Conservation (phyloP, 2,113 vertebrate genomes). For the Platysternon megacephalum region DNA sequence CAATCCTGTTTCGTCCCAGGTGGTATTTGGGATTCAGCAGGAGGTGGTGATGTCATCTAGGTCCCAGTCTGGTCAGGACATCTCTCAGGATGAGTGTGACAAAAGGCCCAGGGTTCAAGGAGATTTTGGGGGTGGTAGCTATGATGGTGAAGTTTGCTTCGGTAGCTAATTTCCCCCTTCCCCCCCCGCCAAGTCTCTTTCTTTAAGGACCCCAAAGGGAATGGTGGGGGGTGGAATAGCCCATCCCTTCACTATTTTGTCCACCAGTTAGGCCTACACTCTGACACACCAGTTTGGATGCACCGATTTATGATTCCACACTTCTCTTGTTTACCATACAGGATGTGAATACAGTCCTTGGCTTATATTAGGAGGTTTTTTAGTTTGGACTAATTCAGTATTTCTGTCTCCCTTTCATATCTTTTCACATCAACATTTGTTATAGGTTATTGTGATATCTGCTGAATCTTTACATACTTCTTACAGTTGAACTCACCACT, state of each 20-base stretch:
- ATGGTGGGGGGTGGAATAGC: not conserved
- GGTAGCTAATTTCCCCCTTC: too few species aligned
- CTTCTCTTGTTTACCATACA: not conserved
- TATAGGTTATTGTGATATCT: not conserved
- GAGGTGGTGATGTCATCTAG: not conserved
- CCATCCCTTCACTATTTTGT: not conserved
- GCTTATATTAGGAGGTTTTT: not conserved
- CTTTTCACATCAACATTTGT: not conserved
- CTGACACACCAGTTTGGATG: too few species aligned
- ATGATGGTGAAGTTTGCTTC: not conserved
- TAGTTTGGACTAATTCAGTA: not conserved
- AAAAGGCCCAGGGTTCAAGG: not conserved
- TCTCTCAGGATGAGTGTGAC: not conserved
- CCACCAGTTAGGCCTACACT: not conserved
- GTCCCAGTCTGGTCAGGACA: not conserved
- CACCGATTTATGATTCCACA: not conserved
- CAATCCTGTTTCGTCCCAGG: not conserved
- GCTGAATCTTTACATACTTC: not conserved
- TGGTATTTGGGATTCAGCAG: not conserved
- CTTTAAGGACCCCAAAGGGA: not conserved
- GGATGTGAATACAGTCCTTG: not conserved
- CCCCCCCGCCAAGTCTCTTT: not conserved
- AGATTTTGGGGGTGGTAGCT: not conserved
- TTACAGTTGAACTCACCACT: not conserved
- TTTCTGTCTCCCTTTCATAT: not conserved